Percentiles rank a stretch among this genome's conserved stretches.
These are phyloP conservation scores for Ceryle rudis DNA, from an alignment of 2,797 vertebrate species.

Conservation along the genomic window DNA sequence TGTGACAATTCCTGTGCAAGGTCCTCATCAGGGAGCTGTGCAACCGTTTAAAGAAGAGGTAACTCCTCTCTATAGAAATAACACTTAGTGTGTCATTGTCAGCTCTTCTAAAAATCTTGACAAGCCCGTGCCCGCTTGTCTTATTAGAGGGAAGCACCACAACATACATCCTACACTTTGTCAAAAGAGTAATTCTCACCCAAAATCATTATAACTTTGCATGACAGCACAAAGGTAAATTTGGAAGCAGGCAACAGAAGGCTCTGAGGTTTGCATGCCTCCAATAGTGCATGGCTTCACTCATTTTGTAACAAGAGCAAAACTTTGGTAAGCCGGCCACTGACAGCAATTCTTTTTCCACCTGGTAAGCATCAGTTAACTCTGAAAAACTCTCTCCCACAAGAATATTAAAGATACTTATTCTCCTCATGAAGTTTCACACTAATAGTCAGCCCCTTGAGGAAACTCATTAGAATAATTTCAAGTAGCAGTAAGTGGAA, in stretches of 20 bases:
- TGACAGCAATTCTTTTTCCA: not conserved
- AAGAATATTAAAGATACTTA: not conserved
- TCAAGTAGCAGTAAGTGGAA: not conserved
- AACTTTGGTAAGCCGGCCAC: not conserved
- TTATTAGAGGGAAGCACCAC: constrained; percentile 62
- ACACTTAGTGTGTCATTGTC: constrained; percentile 60
- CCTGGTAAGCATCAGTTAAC: not conserved
- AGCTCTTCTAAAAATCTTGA: constrained; percentile 61
- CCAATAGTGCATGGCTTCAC: not conserved
- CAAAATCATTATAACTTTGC: constrained; percentile 60
- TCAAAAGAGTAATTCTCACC: constrained; percentile 70
- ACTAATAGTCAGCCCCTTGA: not conserved
- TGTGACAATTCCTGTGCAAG: constrained; percentile 3
- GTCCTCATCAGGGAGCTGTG: constrained; percentile 14
- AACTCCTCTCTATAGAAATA: constrained; percentile 16
- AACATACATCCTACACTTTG: constrained; percentile 68
- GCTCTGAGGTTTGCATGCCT: not conserved
- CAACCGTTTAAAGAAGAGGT: constrained; percentile 35
- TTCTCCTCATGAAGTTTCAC: not conserved
- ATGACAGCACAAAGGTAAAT: constrained; percentile 69
- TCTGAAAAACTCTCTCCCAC: not conserved
- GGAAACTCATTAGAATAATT: not conserved
- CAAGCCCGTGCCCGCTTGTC: constrained; percentile 53
- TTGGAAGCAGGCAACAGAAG: constrained; percentile 52
- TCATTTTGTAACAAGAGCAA: not conserved